Percentiles rank a stretch among this genome's conserved stretches.
phyloP scores from a whole-genome alignment of 2,888 invertebrate species.

The Polietes domitor region DNA sequence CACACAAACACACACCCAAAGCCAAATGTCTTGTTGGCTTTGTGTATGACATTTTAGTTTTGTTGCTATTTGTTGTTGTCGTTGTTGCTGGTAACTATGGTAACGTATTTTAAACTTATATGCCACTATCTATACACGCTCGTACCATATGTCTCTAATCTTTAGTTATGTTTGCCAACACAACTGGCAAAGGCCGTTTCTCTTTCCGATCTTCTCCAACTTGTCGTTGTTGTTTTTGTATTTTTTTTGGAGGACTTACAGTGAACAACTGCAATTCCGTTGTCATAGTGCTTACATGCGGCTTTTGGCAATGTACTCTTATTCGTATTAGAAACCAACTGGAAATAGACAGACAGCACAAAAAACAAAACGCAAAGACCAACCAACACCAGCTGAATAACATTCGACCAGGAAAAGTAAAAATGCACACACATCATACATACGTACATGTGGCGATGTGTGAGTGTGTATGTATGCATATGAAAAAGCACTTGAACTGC shows the following conservation, averaged over 20 bases:
- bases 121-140: background rate
- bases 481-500: slow-evolving; percentile 10
- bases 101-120: background rate
- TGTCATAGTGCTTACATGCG: slow-evolving; percentile 32
- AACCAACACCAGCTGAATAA: background rate
- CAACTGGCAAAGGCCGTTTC: slow-evolving; percentile 29
- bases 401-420: too few relatives aligned
- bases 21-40: slow-evolving; percentile 27
- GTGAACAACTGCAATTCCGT: slow-evolving; percentile 32
- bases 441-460: background rate
- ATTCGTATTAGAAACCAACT: slow-evolving; percentile 9
- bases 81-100: slow-evolving; percentile 6
- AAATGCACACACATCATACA: background rate
- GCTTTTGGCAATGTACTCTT: slow-evolving; percentile 18
- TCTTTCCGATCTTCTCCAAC: slow-evolving; percentile 16
- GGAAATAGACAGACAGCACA: background rate
- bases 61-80: background rate
- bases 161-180: slow-evolving; percentile 38
- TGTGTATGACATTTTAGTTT: background rate
- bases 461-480: too few relatives aligned
- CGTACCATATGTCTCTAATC: slow-evolving; percentile 27
- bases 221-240: background rate
- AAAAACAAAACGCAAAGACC: slow-evolving; percentile 1
- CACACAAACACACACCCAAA: background rate
- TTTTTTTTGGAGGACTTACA: slow-evolving; percentile 24